Evolutionary conservation across 35 echinoderm and acorn worm species (phyloP), one percentile per base, ranked within the genome.

Genomic region (Apostichopus parvimensis): DNA sequence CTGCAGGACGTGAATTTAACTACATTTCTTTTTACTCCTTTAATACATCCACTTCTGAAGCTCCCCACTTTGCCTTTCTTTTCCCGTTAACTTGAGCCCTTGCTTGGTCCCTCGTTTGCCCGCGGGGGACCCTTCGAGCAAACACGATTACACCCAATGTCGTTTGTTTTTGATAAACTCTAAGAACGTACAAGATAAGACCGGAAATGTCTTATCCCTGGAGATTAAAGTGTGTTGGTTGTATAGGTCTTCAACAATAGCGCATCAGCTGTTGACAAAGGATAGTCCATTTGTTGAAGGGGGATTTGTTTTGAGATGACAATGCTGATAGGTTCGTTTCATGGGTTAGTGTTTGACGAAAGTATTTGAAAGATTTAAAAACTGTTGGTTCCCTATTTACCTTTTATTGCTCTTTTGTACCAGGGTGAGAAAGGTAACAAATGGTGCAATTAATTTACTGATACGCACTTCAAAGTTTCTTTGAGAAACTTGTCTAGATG

Each of bases 111-210:
- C 66, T 57, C 45, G 20, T 90, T 78, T 90, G 88, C 68, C 88
- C 88, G 88, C 88, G 73, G 88, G 88, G 88, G 88, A 90, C 88
- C 73, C 73, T 62, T 54, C 88, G 66, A 78, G 88, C 73, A 90
- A 90, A 90, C 88, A 90, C 73, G 88, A 90, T 90, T 90, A 90
- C 88, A 90, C 53, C 68, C 66, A 90, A 77, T 75, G 66, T 57
- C 88, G 88, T 90, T 90, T 90, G 88, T 78, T 90, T 90, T 90
- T 90, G 88, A 78, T 90, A 90, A 90, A 90, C 73, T 78, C 17
- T 78, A 75, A 90, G 73, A 55, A 75, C 52, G 88, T 54, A 90
- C 88, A 78, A 90, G 88, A 90, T 90, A 90, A 90, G 88, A 90
- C 88, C 88, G 88, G 88, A 90, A 90, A 90, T 62, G 88, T 90